A percentile compares a stretch with the other conserved stretches of the same genome.
These are phyloP conservation scores for Biston stratarius DNA, from an alignment of 2,888 invertebrate species.

Conservation along the genomic window DNA sequence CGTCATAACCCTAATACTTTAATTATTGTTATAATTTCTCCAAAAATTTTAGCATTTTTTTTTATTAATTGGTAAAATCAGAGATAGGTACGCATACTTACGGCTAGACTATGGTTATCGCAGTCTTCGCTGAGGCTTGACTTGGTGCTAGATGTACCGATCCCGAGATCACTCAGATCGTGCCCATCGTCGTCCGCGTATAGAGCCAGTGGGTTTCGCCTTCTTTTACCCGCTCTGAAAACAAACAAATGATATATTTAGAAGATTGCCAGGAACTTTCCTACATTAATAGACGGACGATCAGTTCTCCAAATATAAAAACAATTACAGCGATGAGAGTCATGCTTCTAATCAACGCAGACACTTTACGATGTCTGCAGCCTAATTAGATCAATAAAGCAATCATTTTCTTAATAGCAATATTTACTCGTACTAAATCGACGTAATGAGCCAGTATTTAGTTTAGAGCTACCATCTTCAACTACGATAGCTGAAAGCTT, in stretches of 20 bases:
- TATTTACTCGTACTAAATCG: conserved; percentile 1
- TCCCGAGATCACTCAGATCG: conserved; percentile 94
- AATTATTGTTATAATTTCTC: background rate
- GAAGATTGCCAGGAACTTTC: background rate
- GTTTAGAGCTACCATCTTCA: background rate
- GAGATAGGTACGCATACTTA: conserved; percentile 64
- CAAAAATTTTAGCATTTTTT: no score
- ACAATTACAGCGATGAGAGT: background rate
- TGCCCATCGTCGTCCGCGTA: conserved; percentile 94
- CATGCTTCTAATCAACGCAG: conserved; percentile 15
- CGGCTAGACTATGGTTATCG: conserved; percentile 88
- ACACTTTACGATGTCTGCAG: conserved; percentile 11
- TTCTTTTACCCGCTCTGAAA: conserved; percentile 80
- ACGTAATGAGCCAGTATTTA: conserved; percentile 4
- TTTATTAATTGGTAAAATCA: no score
- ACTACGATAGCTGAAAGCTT: no score
- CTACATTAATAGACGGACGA: background rate
- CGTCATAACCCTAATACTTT: background rate
- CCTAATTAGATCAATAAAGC: conserved; percentile 5
- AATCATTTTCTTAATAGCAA: conserved; percentile 4
- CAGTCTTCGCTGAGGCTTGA: conserved; percentile 89
- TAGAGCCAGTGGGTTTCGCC: conserved; percentile 88
- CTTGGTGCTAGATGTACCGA: conserved; percentile 89
- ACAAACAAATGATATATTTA: conserved; percentile 37
- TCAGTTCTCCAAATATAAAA: background rate